These are phyloP conservation scores for Prietella phreatophila DNA, from an alignment of 2,113 vertebrate genomes.

Conservation along the genomic window DNA sequence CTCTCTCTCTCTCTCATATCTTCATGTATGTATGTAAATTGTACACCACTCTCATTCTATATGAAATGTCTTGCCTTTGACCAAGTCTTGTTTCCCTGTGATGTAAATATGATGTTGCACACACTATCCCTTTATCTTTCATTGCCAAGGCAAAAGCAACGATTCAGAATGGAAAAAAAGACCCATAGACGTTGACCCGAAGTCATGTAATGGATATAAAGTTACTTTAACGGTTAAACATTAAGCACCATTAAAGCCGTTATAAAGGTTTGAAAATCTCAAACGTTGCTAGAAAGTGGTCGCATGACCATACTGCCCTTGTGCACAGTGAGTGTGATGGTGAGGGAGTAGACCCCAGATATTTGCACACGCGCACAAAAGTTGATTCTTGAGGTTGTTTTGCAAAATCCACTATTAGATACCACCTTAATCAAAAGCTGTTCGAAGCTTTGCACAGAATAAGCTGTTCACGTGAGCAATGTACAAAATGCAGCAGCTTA, in stretches of 20 bases:
- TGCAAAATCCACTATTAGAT: background rate
- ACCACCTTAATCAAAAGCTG: background rate
- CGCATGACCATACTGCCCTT: background rate
- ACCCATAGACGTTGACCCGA: conserved; percentile 1
- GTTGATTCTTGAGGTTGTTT: background rate
- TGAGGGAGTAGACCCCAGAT: too few relatives aligned
- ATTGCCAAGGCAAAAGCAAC: background rate
- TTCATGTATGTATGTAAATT: too few relatives aligned
- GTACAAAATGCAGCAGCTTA: background rate
- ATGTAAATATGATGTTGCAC: background rate
- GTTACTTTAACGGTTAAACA: conserved; percentile 17
- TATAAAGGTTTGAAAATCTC: background rate
- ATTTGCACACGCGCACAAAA: too few relatives aligned
- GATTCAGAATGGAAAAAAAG: conserved; percentile 19
- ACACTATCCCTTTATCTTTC: too few relatives aligned
- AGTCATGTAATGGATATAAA: background rate
- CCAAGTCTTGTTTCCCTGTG: too few relatives aligned
- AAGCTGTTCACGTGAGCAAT: background rate
- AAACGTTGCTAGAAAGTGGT: conserved; percentile 18
- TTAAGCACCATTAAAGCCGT: conserved; percentile 7
- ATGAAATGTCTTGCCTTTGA: background rate
- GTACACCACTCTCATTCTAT: too few relatives aligned
- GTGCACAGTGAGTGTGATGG: background rate
- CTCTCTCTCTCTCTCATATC: too few relatives aligned
- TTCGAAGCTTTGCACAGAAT: background rate